Conservation (phyloP, 2,797 vertebrate genomes). For the Tauraco hartlaubi region DNA sequence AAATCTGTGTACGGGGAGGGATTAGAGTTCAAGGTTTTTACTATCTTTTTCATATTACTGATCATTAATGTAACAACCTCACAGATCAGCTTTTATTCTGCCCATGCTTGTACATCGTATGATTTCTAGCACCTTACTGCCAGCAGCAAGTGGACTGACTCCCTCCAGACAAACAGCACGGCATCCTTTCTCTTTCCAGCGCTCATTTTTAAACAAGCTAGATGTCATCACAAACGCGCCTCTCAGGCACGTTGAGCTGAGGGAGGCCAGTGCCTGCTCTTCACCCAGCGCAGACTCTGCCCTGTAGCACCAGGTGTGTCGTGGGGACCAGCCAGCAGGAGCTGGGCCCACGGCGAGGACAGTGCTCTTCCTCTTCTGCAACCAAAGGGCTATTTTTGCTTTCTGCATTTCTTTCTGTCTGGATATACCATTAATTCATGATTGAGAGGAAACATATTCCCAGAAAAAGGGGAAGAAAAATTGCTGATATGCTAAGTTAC, state of each 20-base stretch:
- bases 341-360: not conserved
- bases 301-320: not conserved
- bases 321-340: not conserved
- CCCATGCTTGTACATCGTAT: not conserved
- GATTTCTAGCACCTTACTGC: not conserved
- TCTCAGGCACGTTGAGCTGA: not conserved
- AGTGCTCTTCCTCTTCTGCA: not conserved
- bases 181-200: not conserved
- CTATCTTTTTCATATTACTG: not conserved
- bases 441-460: not conserved
- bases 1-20: not conserved
- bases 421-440: not conserved
- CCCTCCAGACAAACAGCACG: not conserved
- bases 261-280: not conserved
- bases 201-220: not conserved
- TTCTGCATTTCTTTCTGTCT: not conserved
- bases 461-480: not conserved
- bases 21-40: not conserved
- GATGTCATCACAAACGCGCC: not conserved
- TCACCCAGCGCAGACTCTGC: not conserved
- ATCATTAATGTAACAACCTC: not conserved
- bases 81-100: not conserved
- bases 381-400: not conserved
- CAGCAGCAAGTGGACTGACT: not conserved
- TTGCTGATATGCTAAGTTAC: not conserved